phyloP scores from a whole-genome alignment of 2,113 vertebrate species.

The Tragelaphus imberbis region DNA sequence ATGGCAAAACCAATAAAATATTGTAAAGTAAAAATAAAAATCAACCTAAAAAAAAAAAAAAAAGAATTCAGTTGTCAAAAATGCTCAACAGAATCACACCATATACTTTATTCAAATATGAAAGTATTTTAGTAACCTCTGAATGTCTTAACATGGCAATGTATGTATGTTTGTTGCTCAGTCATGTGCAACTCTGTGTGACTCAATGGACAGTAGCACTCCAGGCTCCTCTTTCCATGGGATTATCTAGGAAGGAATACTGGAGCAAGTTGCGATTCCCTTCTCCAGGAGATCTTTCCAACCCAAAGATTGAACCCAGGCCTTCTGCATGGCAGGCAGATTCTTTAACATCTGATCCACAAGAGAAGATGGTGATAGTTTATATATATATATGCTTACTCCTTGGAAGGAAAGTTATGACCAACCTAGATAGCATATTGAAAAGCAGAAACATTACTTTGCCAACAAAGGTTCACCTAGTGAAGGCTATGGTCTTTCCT shows the following conservation, averaged over 20 bases:
- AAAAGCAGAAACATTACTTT: no score
- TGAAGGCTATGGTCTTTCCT: no score
- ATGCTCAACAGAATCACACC: not conserved
- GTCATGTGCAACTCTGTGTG: not conserved
- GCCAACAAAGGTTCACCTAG: no score
- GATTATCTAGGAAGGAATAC: not conserved
- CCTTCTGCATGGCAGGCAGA: not conserved
- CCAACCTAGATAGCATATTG: no score
- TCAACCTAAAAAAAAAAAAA: no score
- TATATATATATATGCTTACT: not conserved
- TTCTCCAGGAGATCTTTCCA: not conserved
- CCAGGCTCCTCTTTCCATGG: not conserved
- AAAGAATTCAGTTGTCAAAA: not conserved
- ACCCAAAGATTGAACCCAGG: not conserved
- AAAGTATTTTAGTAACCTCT: not conserved
- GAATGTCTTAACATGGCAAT: not conserved
- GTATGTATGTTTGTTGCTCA: not conserved
- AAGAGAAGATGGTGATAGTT: not conserved
- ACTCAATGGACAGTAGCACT: fast-evolving
- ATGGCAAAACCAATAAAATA: no score
- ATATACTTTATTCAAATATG: not conserved
- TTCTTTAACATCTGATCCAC: not conserved
- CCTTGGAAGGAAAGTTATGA: no score
- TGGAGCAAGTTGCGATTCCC: fast-evolving
- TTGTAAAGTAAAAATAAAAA: no score